phyloP scores from a whole-genome alignment of 2,888 invertebrate genomes.

The Laothoe populi region DNA sequence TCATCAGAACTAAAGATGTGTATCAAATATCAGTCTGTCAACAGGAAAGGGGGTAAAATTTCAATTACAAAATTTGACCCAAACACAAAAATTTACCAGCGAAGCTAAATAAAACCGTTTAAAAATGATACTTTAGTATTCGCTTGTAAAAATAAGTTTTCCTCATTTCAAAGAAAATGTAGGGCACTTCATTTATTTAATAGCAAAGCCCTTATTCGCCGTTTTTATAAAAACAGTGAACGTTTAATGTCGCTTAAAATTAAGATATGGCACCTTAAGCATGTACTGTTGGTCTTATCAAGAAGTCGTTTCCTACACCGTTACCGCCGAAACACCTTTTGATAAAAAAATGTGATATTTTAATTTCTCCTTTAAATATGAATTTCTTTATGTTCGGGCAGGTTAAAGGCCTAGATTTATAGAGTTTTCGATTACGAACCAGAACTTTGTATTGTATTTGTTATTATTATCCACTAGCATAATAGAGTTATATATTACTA shows the following conservation, averaged over 20 bases:
- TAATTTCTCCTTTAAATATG: conserved; percentile 21
- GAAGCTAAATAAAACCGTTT: neutral
- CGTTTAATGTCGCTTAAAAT: conserved; percentile 22
- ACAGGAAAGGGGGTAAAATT: neutral
- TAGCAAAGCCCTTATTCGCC: neutral
- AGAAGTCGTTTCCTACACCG: conserved; percentile 4
- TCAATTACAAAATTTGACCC: neutral
- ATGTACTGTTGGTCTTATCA: conserved; percentile 14
- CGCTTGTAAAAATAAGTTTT: neutral
- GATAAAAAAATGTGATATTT: conserved; percentile 20
- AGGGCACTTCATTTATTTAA: conserved; percentile 1
- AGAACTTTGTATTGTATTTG: neutral
- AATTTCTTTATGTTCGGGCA: conserved; percentile 5
- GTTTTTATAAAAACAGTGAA: conserved; percentile 13
- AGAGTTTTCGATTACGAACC: neutral
- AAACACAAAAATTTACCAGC: neutral
- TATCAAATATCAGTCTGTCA: no score
- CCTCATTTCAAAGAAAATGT: neutral
- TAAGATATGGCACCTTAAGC: conserved; percentile 18
- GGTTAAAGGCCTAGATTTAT: conserved; percentile 9
- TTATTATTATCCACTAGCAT: neutral
- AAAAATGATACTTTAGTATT: neutral
- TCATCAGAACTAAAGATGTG: no score
- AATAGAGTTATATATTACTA: no score
- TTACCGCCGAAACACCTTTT: conserved; percentile 16